Evolutionary conservation across 2,113 vertebrate genomes (phyloP).

Genomic region (Malurus cyaneus): DNA sequence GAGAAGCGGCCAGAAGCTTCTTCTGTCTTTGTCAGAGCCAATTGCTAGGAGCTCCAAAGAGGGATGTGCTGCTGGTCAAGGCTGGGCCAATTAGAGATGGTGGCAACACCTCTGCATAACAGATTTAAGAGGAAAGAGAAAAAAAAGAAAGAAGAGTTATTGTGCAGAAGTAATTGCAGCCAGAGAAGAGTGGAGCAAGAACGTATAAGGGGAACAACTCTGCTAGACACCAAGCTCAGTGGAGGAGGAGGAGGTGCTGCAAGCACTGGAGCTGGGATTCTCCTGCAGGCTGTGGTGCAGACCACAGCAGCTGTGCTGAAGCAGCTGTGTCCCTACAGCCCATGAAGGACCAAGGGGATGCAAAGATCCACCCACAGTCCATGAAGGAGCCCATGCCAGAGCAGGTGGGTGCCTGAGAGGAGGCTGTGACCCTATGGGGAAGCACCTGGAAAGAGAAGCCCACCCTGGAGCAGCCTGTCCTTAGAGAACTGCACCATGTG

Average conservation of each 20-base stretch:
- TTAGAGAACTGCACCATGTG: not conserved
- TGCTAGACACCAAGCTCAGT: not conserved
- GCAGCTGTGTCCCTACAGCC: not conserved
- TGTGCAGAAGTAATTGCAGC: not conserved
- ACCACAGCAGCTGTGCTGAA: not conserved
- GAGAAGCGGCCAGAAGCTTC: not conserved
- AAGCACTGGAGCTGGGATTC: not conserved
- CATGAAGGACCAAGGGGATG: not conserved
- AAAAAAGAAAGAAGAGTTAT: not conserved
- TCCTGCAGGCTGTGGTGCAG: rapidly evolving
- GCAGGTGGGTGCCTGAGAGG: not conserved
- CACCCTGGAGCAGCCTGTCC: not conserved
- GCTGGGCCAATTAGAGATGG: not conserved
- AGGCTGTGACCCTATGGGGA: not conserved
- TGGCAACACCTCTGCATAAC: not conserved
- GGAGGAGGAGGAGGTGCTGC: not conserved
- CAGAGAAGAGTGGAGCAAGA: not conserved
- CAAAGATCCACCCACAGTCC: not conserved
- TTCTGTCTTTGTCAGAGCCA: not conserved
- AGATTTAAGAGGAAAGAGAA: not conserved
- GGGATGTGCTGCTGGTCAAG: not conserved
- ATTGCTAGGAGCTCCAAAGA: not conserved
- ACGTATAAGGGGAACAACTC: not conserved
- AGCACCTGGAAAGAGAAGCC: not conserved
- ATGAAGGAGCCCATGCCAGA: not conserved